Conservation (phyloP, 35 echinoderm and acorn worm genomes). For the Anneissia japonica region DNA sequence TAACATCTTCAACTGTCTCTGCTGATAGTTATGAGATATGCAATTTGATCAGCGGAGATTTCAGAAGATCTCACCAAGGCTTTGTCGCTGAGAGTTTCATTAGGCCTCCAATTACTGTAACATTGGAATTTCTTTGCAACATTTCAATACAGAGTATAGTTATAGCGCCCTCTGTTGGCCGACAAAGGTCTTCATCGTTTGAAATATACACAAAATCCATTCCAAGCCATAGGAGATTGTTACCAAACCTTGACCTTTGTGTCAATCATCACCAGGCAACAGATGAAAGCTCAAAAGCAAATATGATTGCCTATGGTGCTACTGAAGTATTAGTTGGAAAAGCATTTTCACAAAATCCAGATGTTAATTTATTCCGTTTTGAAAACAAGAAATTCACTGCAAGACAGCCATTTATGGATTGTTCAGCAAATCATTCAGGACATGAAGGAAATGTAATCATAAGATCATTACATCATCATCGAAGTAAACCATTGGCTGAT, state of each 20-base stretch:
- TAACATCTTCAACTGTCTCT: constrained; percentile 59
- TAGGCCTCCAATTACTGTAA: constrained; percentile 76
- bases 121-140: constrained; percentile 69
- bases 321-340: background rate
- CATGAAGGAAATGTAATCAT: background rate
- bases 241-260: background rate
- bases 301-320: background rate
- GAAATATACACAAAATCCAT: constrained; percentile 69
- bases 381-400: background rate
- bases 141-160: constrained; percentile 70
- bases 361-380: background rate
- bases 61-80: constrained; percentile 43
- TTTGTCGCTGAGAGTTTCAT: constrained; percentile 91
- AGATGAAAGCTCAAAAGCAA: background rate
- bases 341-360: background rate
- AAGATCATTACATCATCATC: constrained; percentile 17
- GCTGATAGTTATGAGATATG: constrained; percentile 67
- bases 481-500: constrained; percentile 23
- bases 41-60: constrained; percentile 38
- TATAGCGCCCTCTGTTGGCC: constrained; percentile 58
- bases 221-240: background rate
- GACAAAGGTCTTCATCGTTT: constrained; percentile 66
- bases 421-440: background rate
- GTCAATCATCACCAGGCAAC: background rate
- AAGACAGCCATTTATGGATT: constrained; percentile 2